Evolutionary conservation across 1,140 invertebrate genomes (phyloP), one percentile per base, ranked within the genome.

Genomic region (Adelges cooleyi): DNA sequence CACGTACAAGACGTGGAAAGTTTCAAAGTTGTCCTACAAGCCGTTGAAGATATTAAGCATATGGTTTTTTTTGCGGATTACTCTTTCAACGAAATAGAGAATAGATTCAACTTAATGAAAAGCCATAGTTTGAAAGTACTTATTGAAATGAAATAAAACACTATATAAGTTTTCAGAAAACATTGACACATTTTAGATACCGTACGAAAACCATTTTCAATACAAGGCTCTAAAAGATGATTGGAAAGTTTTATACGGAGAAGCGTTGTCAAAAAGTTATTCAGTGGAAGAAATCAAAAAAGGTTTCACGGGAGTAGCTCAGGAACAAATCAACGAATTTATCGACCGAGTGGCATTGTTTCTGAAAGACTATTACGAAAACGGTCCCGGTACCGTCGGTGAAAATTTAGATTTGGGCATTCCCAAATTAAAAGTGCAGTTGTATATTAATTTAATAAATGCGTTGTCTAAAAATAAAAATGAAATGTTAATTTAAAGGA

Each of bases 1-100:
- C 82, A 83, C 33, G 85, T 89, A 11, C 84, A 81, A 68, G 83
- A 84, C 17, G 74, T 93, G 11, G 85, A 90, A 62, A 82, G 88
- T 67, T 87, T 94, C 69, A 94, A 91, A 76, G 77, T 81, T 70
- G 85, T 94, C 1, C 85, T 94, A 81, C 82, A 84, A 69, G 85
- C 86, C 0, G 90, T 95, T 54, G 77, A 82, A 5, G 80, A 82
- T 36, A 82, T 92, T 42, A 84, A 86, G 69, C 79, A 81, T 36
- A 80, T 83, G 69, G 85, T 86, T 3, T 77, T 91, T 25, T 82
- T 84, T 65, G 81, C 86, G 3, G 89, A 89, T 74, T 80, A 92
- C 18, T 78, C 81, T 68, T 89, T 86, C 71, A 78, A 80, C 17
- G 80, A 81, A 33, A 82, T 81, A 76, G 81, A 84, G 69, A 82